Evolutionary conservation across 1,140 invertebrate genomes (phyloP).

Genomic region (Nautilus pompilius): DNA sequence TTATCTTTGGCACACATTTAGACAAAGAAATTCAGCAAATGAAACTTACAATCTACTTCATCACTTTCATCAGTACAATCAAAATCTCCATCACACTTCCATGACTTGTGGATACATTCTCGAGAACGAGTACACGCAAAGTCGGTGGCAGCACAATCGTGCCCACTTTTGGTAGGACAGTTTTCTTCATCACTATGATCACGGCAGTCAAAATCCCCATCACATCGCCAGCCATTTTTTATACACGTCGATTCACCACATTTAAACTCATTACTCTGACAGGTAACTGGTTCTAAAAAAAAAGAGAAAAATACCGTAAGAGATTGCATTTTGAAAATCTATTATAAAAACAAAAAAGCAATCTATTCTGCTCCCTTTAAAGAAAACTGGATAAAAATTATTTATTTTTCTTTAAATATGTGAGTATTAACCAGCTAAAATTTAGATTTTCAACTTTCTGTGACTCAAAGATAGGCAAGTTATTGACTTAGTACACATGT

Average conservation of each 20-base stretch:
- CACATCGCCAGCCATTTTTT: slow-evolving; percentile 80
- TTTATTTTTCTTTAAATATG: neutral
- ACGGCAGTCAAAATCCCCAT: slow-evolving; percentile 68
- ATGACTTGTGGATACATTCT: slow-evolving; percentile 24
- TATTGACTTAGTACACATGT: too few species aligned
- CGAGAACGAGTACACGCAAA: slow-evolving; percentile 55
- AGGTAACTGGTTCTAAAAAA: slow-evolving; percentile 54
- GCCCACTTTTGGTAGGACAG: slow-evolving; percentile 58
- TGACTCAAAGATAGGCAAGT: neutral
- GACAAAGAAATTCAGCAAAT: neutral
- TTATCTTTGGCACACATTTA: too few species aligned
- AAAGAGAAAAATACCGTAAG: neutral
- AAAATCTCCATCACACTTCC: slow-evolving; percentile 30
- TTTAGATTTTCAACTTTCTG: neutral
- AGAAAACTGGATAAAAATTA: neutral
- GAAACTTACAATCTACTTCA: slow-evolving; percentile 33
- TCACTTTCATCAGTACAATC: slow-evolving; percentile 45
- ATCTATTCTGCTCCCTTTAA: neutral
- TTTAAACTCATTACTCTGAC: slow-evolving; percentile 74
- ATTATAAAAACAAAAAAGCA: neutral
- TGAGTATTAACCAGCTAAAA: neutral
- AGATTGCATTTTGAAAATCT: neutral
- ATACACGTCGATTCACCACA: slow-evolving; percentile 89
- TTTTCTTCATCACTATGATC: slow-evolving; percentile 63
- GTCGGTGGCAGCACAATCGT: slow-evolving; percentile 26